These are phyloP conservation scores for Erythrocercus mccallii DNA, from an alignment of 2,113 vertebrate genomes.

Conservation along the genomic window DNA sequence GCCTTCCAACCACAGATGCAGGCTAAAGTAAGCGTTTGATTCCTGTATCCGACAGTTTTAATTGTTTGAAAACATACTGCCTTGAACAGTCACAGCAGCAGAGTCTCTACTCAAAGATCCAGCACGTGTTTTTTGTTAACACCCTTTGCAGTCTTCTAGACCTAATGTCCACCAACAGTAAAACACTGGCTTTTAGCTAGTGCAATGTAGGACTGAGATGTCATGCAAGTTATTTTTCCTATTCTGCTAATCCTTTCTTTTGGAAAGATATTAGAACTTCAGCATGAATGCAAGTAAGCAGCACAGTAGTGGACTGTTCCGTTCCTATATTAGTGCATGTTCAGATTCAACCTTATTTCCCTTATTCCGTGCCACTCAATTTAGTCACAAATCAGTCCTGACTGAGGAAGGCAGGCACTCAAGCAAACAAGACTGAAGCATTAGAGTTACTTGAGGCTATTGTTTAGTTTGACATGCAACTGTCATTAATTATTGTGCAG, in stretches of 20 bases:
- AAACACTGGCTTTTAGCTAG: not conserved
- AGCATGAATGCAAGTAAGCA: not conserved
- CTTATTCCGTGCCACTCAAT: not conserved
- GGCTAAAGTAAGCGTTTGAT: not conserved
- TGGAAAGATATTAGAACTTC: not conserved
- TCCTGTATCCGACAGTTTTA: not conserved
- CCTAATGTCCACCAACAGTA: not conserved
- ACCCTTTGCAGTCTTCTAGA: not conserved
- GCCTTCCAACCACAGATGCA: not conserved
- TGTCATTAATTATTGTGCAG: not conserved
- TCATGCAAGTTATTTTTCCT: not conserved
- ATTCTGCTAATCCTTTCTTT: not conserved
- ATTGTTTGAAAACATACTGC: not conserved
- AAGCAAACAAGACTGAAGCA: not conserved
- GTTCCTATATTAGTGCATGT: not conserved
- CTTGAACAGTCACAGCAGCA: not conserved
- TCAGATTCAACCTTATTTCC: not conserved
- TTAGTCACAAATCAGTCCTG: not conserved
- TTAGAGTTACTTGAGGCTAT: not conserved
- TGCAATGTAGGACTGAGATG: not conserved
- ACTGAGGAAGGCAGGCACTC: not conserved
- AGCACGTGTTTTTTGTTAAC: not conserved
- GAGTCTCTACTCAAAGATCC: not conserved
- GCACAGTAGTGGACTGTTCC: not conserved
- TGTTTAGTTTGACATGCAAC: slow-evolving; percentile 18